Evolutionary conservation across 1,140 invertebrate genomes (phyloP).

Genomic region (Zaprionus gabonicus): DNA sequence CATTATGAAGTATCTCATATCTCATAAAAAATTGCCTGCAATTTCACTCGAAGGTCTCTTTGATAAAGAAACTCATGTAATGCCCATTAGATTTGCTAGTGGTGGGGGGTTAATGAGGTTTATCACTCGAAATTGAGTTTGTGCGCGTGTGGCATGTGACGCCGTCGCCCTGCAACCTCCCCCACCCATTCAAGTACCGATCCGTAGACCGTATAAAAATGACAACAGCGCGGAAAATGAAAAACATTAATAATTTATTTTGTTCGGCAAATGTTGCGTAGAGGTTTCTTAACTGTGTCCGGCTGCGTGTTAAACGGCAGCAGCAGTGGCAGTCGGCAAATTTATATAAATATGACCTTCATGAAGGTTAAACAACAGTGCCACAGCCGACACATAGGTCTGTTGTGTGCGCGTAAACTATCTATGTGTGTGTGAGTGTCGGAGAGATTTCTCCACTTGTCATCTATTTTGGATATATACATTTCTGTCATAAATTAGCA

Average conservation of each 20-base stretch:
- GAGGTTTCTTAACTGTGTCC: constrained; percentile 27
- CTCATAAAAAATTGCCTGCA: constrained; percentile 6
- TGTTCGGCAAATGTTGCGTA: constrained; percentile 62
- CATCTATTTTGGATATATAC: constrained; percentile 35
- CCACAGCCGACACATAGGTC: constrained; percentile 47
- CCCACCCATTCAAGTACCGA: constrained; percentile 13
- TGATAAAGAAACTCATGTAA: constrained; percentile 31
- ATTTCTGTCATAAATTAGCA: constrained; percentile 7
- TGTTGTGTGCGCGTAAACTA: constrained; percentile 30
- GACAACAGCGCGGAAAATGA: constrained; percentile 22
- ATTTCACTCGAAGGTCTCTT: constrained; percentile 20
- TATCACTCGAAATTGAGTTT: constrained; percentile 14
- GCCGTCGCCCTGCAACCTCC: too few species aligned
- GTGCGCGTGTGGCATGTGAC: constrained; percentile 29
- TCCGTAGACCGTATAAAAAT: constrained; percentile 23
- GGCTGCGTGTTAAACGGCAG: constrained; percentile 58
- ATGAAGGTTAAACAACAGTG: constrained; percentile 69
- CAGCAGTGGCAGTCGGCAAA: constrained; percentile 42
- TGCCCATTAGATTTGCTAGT: constrained; percentile 5
- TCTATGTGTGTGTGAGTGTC: constrained; percentile 43
- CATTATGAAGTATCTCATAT: constrained; percentile 12
- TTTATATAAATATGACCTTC: constrained; percentile 78
- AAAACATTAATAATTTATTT: constrained; percentile 30
- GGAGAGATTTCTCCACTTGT: constrained; percentile 21
- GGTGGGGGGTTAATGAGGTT: constrained; percentile 29